These are phyloP conservation scores for Laticauda laticaudata DNA, from an alignment of 2,113 vertebrate species.

Conservation along the genomic window DNA sequence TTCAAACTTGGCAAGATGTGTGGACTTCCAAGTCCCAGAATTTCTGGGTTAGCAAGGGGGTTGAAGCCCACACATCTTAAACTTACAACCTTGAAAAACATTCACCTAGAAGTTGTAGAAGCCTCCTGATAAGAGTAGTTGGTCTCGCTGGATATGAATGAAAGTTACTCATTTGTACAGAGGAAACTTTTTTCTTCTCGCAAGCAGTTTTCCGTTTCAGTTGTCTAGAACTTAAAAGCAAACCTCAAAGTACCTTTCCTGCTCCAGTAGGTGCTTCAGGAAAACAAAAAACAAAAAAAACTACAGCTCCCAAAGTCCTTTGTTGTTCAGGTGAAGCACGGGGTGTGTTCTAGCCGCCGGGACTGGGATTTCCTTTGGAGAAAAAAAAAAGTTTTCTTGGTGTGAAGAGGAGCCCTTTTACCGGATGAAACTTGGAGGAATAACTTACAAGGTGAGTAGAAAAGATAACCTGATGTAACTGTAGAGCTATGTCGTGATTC, in stretches of 20 bases:
- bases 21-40: background rate
- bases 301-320: conserved; percentile 31
- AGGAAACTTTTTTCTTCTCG: background rate
- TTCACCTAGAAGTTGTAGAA: background rate
- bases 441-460: background rate
- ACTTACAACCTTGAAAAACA: background rate
- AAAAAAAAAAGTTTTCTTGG: background rate
- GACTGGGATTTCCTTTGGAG: background rate
- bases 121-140: background rate
- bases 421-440: background rate
- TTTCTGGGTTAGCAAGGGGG: background rate
- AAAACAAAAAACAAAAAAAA: background rate
- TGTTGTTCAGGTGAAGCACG: background rate
- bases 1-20: background rate
- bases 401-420: background rate
- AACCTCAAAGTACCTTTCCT: background rate
- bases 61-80: background rate
- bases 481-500: background rate
- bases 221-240: background rate
- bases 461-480: background rate
- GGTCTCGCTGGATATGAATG: background rate
- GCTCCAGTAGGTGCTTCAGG: background rate
- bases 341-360: background rate
- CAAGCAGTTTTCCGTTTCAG: background rate
- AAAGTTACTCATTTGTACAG: background rate